Evolutionary conservation across 1,140 invertebrate genomes (phyloP).

Genomic region (Trachymyrmex cornetzi): DNA sequence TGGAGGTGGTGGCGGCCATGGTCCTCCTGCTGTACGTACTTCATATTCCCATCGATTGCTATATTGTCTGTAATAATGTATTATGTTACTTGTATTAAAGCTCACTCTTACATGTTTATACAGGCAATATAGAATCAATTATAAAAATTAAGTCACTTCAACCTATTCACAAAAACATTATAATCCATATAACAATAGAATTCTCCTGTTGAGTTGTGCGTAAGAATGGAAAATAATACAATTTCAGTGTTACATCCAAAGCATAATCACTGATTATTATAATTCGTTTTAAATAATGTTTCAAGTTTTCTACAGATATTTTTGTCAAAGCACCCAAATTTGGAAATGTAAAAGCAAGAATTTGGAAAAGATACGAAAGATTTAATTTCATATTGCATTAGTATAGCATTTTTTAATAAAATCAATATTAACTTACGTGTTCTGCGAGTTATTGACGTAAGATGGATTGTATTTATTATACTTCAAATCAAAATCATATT

Average conservation of each 20-base stretch:
- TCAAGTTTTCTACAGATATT: neutral
- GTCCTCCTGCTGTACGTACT: conserved; percentile 37
- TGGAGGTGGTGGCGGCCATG: conserved; percentile 34
- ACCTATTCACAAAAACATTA: neutral
- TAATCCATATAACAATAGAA: neutral
- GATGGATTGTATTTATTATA: neutral
- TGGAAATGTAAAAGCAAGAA: neutral
- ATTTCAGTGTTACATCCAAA: neutral
- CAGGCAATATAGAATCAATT: neutral
- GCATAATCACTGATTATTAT: neutral
- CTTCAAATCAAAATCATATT: conserved; percentile 75
- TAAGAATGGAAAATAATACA: neutral
- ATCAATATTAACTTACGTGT: neutral
- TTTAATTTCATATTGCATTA: neutral
- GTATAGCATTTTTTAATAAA: neutral
- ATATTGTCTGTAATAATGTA: conserved; percentile 12
- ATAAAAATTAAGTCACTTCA: neutral
- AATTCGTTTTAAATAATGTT: neutral
- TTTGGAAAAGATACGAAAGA: neutral
- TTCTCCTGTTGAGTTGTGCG: too few relatives aligned
- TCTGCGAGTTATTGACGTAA: neutral
- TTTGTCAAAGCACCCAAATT: neutral
- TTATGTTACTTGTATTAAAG: conserved; percentile 13
- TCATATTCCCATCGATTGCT: conserved; percentile 55
- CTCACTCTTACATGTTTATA: neutral